Conservation (phyloP, 2,797 vertebrate genomes). For the Hyperoplus immaculatus region DNA sequence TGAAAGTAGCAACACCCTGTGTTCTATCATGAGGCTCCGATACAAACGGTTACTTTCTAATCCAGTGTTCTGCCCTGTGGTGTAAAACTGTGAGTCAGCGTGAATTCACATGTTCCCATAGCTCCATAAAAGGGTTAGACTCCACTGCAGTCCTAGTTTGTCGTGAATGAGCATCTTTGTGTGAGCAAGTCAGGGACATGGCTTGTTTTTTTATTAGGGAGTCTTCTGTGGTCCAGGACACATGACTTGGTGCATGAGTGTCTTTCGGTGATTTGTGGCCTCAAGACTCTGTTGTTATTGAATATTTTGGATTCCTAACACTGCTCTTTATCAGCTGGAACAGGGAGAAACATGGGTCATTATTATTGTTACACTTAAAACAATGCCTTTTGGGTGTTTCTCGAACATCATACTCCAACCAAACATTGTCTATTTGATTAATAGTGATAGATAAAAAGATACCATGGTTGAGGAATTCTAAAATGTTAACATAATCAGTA, state of each 20-base stretch:
- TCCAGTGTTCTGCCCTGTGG: constrained; percentile 43
- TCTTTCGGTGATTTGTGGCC: constrained; percentile 31
- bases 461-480: background rate
- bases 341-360: background rate
- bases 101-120: constrained; percentile 57
- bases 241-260: constrained; percentile 68
- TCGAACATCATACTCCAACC: background rate
- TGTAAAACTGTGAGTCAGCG: constrained; percentile 23
- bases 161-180: constrained; percentile 77
- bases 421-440: background rate
- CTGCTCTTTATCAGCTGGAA: constrained; percentile 10
- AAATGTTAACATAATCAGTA: constrained; percentile 13
- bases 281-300: constrained; percentile 12
- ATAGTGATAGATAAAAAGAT: background rate
- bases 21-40: background rate
- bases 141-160: constrained; percentile 38
- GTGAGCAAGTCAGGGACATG: constrained; percentile 27
- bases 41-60: background rate
- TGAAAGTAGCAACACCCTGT: constrained; percentile 4
- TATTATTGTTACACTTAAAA: constrained; percentile 7
- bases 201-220: constrained; percentile 39
- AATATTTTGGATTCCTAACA: constrained; percentile 15
- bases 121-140: constrained; percentile 40
- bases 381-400: background rate
- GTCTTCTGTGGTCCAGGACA: constrained; percentile 48